Base-by-base conservation (phyloP, 2,797 vertebrate species). In the Tapirus indicus region DNA sequence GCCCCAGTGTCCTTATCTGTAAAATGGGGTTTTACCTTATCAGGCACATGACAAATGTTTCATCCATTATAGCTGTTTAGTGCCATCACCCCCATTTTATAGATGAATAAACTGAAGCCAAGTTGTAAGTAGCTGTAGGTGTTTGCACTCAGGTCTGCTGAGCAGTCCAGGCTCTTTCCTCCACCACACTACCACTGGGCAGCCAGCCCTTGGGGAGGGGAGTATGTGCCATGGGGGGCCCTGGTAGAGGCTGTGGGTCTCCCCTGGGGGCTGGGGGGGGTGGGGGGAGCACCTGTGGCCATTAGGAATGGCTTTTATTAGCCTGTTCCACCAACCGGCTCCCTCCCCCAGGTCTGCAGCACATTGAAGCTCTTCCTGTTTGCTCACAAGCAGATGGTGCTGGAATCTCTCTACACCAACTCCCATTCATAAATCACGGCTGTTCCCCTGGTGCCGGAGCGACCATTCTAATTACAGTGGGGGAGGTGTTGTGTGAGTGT, bases 321-420 rank as follows among this genome's bases (percentile, higher is more conserved):
- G 98, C 97, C 98, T 97, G 96, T 98, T 98, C 97, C 93, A 98
- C 98, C 98, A 98, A 98, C 98, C 97, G 96, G 97, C 98, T 98
- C 98, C 98, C 98, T 98, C 98, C 98, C 98, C 98, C 97, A 99
- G 98, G 98, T 98, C 98, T 98, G 98, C 97, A 98, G 98, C 97
- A 95, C 95, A 98, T 97, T 97, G 98, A 98, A 98, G 98, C 98
- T 98, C 98, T 99, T 99, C 98, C 98, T 98, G 98, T 98, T 98
- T 98, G 97, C 98, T 98, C 97, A 95, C 98, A 98, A 99, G 98
- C 99, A 99, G 99, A 99, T 99, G 99, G 99, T 97, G 98, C 97
- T 98, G 98, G 98, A 99, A 98, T 98, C 98, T 98, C 98, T 98
- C 97, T 98, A 96, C 98, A 98, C 98, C 97, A 89, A 97, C 97